Evolutionary conservation across 2,113 vertebrate genomes (phyloP), one percentile per base, ranked within the genome.

Genomic region (Xyliphius kryptos): DNA sequence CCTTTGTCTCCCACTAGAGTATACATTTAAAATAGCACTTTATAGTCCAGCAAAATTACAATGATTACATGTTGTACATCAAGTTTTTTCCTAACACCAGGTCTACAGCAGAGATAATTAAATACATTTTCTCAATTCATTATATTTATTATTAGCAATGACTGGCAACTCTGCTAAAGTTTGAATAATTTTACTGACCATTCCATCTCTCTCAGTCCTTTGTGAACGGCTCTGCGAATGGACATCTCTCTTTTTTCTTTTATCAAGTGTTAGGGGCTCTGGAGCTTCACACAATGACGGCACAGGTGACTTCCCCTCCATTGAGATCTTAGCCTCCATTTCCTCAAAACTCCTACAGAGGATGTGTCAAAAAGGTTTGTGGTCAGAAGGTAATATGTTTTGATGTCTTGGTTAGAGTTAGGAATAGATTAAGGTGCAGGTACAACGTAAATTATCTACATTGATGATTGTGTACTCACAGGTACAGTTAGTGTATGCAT

Each of bases 261-360:
- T 93, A 50, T 94, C 92, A 1, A 82, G 71, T 16, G 80, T 51
- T 56, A 85, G 85, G 32, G 88, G 73, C 62, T 86, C 77, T 0
- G 88, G 85, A 9, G 83, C 82, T 3, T 86, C 82, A 37, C 88
- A 61, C 6, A 82, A 78, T 36, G 88, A 86, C 61, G 82, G 49
- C 60, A 81, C 78, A 0, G 91, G 92, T 13, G 88, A 85, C 80
- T 93, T 95, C 66, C 90, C 82, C 14, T 87, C 83, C 1, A 89
- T 82, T 2, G 91, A 77, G 37, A 94, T 89, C 66, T 92, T 91
- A 22, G 86, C 88, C 78, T 97, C 95, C 19, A 91, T 91, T 79
- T 97, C 94, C 79, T 97, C 95, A 71, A 92, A 94, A 79, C 95
- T 97, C 62, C 95, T 97, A 77, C 40, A 63, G 37, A 61, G 50